Conservation (phyloP, 2,797 vertebrate species). For the Adelosebastes latens region DNA sequence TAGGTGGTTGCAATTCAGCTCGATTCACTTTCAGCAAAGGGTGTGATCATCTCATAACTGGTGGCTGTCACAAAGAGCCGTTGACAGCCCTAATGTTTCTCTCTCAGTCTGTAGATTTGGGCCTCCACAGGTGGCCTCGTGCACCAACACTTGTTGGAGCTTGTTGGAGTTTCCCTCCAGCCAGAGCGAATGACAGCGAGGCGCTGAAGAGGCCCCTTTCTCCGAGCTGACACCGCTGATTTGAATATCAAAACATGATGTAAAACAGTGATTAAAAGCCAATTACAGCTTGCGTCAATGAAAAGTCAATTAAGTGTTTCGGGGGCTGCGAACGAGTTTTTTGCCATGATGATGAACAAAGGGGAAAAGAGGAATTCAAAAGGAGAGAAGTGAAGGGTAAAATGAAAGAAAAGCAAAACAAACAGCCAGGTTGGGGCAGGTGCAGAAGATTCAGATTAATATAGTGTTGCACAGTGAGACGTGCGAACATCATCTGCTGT, state of each 20-base stretch:
- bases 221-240: constrained; percentile 70
- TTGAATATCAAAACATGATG: constrained; percentile 85
- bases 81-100: not conserved
- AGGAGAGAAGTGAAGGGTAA: not conserved
- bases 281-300: constrained; percentile 73
- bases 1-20: not conserved
- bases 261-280: constrained; percentile 84
- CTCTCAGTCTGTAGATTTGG: not conserved
- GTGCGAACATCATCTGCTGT: constrained; percentile 16
- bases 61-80: not conserved
- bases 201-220: constrained; percentile 52
- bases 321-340: constrained; percentile 50
- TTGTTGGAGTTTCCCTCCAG: constrained; percentile 3
- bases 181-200: constrained; percentile 47
- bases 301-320: constrained; percentile 79
- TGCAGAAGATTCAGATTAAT: not conserved
- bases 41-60: not conserved
- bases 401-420: constrained; percentile 25
- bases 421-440: not conserved
- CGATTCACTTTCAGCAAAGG: not conserved
- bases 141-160: not conserved
- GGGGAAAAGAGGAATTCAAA: not conserved
- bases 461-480: constrained; percentile 1
- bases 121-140: constrained; percentile 12
- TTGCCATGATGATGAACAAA: constrained; percentile 61